A percentile compares a stretch with the other conserved stretches of the same genome.
Evolutionary conservation across 1,140 invertebrate species (phyloP).

Genomic region (Drosophila pandora): DNA sequence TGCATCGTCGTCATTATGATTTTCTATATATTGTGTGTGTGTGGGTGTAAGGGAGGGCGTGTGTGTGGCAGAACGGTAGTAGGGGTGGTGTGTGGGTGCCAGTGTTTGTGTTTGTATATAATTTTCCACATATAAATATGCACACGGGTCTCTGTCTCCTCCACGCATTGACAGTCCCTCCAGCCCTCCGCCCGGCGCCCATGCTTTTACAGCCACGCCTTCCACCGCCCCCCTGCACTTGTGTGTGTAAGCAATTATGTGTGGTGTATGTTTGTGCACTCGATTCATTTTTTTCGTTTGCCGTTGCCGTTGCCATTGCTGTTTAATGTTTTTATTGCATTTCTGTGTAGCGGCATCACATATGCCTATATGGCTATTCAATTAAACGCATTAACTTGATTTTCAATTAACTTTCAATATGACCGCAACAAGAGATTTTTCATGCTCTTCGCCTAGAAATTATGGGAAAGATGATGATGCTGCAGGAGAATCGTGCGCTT

Average conservation of each 20-base stretch:
- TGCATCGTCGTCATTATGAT: slow-evolving; percentile 81
- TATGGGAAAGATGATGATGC: slow-evolving; percentile 40
- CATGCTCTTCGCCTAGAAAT: slow-evolving; percentile 40
- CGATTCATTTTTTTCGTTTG: slow-evolving; percentile 30
- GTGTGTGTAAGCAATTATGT: slow-evolving; percentile 61
- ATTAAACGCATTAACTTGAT: slow-evolving; percentile 82
- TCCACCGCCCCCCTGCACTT: background rate
- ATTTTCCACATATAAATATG: slow-evolving; percentile 80
- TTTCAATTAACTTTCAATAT: slow-evolving; percentile 80
- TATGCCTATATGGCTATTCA: slow-evolving; percentile 67
- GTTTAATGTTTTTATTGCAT: slow-evolving; percentile 75
- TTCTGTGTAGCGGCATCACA: slow-evolving; percentile 53
- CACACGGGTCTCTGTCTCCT: slow-evolving; percentile 58
- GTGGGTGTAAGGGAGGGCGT: background rate
- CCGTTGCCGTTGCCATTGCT: slow-evolving; percentile 9
- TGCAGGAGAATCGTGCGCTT: slow-evolving; percentile 14
- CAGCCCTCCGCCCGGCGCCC: slow-evolving; percentile 18
- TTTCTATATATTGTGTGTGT: slow-evolving; percentile 62
- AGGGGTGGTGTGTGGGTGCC: slow-evolving; percentile 14
- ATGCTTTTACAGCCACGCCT: background rate
- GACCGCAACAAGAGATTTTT: slow-evolving; percentile 62
- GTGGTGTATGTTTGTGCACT: slow-evolving; percentile 50
- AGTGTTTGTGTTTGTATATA: slow-evolving; percentile 76
- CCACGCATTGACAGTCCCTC: slow-evolving; percentile 34
- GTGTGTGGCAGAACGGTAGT: background rate